A percentile compares a stretch with the other conserved stretches of the same genome.
Conservation (phyloP, 2,797 vertebrate genomes). For the Monodelphis domestica region DNA sequence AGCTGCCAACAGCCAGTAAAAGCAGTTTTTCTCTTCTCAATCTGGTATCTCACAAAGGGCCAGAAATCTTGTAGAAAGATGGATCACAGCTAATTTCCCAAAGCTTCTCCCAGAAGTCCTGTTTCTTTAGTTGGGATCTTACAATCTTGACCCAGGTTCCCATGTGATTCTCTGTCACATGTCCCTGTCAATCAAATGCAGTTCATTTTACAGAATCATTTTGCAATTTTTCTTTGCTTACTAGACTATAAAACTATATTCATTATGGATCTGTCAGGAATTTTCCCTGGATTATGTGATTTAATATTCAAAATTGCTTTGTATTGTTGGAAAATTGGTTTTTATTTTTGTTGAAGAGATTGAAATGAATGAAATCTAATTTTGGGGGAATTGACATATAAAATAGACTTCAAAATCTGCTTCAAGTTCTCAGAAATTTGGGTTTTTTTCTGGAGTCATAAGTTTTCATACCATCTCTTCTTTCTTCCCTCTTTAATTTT, state of each 20-base stretch:
- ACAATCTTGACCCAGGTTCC: no score
- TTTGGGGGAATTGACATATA: background rate
- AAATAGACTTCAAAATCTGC: conserved; percentile 9
- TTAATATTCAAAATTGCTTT: conserved; percentile 44
- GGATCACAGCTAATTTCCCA: no score
- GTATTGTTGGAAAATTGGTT: conserved; percentile 22
- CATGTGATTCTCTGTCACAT: no score
- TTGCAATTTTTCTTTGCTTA: no score
- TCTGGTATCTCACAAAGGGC: no score
- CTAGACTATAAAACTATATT: conserved; percentile 4
- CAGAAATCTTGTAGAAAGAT: no score
- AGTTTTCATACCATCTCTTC: background rate
- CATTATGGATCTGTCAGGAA: conserved; percentile 47
- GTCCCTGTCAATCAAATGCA: no score
- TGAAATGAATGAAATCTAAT: conserved; percentile 24
- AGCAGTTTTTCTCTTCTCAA: no score
- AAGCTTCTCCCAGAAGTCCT: no score
- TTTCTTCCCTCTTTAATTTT: conserved; percentile 5
- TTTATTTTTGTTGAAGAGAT: conserved; percentile 12
- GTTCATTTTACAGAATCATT: no score
- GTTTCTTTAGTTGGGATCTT: no score
- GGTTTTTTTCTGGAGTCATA: background rate
- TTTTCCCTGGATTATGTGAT: conserved; percentile 24
- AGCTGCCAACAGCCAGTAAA: no score
- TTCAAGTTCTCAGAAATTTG: background rate